Conservation (phyloP, 2,888 invertebrate genomes). For the Melinaea marsaeus region DNA sequence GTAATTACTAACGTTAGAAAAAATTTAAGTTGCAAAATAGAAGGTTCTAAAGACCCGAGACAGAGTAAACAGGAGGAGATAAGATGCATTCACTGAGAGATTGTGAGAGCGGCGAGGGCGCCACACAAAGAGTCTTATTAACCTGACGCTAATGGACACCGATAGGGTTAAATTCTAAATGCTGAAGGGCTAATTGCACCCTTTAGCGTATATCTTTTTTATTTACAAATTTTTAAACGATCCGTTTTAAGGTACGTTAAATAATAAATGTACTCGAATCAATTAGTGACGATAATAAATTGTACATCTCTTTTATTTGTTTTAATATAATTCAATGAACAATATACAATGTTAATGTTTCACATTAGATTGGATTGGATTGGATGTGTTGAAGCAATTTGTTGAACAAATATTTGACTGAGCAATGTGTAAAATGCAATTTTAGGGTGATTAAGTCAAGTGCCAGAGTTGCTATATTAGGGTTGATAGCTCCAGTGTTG, state of each 20-base stretch:
- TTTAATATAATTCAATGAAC: slow-evolving; percentile 28
- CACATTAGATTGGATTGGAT: slow-evolving; percentile 17
- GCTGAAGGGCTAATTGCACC: slow-evolving; percentile 38
- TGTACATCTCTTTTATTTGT: neutral
- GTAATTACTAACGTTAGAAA: slow-evolving; percentile 64
- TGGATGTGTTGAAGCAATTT: slow-evolving; percentile 23
- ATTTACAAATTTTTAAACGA: neutral
- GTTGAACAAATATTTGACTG: slow-evolving; percentile 24
- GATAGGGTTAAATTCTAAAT: slow-evolving; percentile 49
- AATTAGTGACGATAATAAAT: neutral
- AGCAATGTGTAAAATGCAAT: slow-evolving; percentile 26
- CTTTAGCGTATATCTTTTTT: neutral
- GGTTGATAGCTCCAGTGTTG: no score
- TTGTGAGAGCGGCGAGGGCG: slow-evolving; percentile 61
- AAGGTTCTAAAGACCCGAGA: slow-evolving; percentile 48
- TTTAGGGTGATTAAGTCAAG: slow-evolving; percentile 20
- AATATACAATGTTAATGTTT: slow-evolving; percentile 25
- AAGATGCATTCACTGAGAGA: slow-evolving; percentile 70
- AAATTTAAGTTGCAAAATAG: slow-evolving; percentile 49
- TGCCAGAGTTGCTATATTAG: slow-evolving; percentile 8
- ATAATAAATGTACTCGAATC: neutral
- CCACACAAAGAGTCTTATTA: slow-evolving; percentile 71
- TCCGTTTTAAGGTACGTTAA: neutral
- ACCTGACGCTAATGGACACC: slow-evolving; percentile 69
- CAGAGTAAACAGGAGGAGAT: slow-evolving; percentile 66